Base-by-base conservation (phyloP, 2,797 vertebrate genomes). In the Loris lydekkerianus region DNA sequence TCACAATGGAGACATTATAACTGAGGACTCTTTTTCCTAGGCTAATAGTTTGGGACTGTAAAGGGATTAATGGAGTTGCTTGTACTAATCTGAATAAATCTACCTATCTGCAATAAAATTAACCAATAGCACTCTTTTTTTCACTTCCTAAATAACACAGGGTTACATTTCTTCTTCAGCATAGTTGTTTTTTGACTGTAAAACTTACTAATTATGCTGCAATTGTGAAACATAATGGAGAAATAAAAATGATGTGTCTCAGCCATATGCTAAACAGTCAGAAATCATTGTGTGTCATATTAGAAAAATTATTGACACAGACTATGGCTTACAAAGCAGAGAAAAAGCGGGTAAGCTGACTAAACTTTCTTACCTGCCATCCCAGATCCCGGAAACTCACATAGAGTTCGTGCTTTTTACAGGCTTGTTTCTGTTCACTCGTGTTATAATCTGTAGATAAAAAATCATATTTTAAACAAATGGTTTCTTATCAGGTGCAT, bases 391-490 rank as follows among this genome's bases (percentile, higher is more conserved):
- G 99, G 97, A 99, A 99, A 96, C 99, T 99, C 98, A 99, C 99
- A 1, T 99, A 99, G 49, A 99, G 99, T 97, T 99, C 99, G 4
- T 99, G 99, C 97, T 99, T 99, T 98, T 99, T 99, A 97, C 99
- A 99, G 86, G 99, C 99, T 98, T 99, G 99, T 94, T 99, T 99
- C 98, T 99, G 99, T 97, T 99, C 99, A 7, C 99, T 99, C 80
- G 99, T 99, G 98, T 99, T 99, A 97, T 99, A 99, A 98, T 99
- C 99, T 99, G 96, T 53, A 95, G 58, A 87, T 75, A 96, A 85
- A 97, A 97, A 98, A 97, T 37, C 46, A 86, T 25, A 67, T 77
- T 87, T 96, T 87, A 92, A 92, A 53, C 18, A 84, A 84, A 86
- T 27, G 25, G 18, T 17, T 81, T 31, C 40, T 70, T 4, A 83